phyloP scores from a whole-genome alignment of 2,113 vertebrate species.

The Clupea harengus region DNA sequence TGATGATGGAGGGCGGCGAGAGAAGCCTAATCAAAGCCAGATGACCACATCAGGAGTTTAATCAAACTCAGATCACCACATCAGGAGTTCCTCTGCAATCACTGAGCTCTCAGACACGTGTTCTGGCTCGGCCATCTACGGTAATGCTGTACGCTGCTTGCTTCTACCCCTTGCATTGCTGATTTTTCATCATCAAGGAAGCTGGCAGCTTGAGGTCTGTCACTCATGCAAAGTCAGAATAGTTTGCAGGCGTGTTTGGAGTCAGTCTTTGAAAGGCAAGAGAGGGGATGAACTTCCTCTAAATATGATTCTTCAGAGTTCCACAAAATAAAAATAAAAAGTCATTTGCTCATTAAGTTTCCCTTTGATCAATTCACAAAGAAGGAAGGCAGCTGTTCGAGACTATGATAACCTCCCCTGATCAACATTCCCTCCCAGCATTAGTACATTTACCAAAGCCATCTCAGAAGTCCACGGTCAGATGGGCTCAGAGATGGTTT shows the following conservation, averaged over 20 bases:
- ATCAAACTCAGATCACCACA: conserved; percentile 56
- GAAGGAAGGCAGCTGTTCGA: neutral
- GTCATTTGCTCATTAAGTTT: neutral
- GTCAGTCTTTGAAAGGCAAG: neutral
- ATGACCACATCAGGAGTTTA: conserved; percentile 24
- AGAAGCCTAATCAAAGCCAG: conserved; percentile 68
- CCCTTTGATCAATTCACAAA: neutral
- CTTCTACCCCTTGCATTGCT: neutral
- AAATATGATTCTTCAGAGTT: neutral
- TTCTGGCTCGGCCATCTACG: neutral
- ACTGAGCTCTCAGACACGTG: neutral
- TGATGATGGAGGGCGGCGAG: conserved; percentile 56
- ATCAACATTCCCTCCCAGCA: neutral
- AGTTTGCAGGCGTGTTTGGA: neutral
- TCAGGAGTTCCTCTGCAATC: neutral
- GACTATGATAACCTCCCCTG: neutral
- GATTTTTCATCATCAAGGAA: neutral
- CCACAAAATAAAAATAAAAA: neutral
- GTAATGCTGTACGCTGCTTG: neutral
- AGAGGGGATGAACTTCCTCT: neutral
- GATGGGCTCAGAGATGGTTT: conserved; percentile 60
- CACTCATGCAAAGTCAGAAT: conserved; percentile 9
- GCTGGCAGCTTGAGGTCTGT: neutral
- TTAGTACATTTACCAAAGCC: neutral
- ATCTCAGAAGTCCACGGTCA: neutral